Evolutionary conservation across 2,888 invertebrate genomes (phyloP), one percentile per base, ranked within the genome.

Genomic region (Oscheius sp.): DNA sequence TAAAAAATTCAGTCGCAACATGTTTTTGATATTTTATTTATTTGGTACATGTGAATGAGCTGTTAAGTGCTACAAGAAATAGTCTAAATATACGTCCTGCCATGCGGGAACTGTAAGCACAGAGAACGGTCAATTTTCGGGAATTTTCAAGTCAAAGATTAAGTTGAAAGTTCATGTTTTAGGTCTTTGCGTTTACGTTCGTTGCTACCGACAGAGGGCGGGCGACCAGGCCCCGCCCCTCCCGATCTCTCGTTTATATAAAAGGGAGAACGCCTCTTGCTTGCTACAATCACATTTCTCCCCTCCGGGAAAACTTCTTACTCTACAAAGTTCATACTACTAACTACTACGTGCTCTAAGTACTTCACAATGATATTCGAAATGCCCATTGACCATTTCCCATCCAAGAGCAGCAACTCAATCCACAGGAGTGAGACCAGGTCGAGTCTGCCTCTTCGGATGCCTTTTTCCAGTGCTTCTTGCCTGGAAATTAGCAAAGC

Each of bases 381-480:
- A 52, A 45, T 70, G 16, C 70, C 70, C 23, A 70, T 70, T 18
- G 70, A 70, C 27, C 70, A 70, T 59, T 70, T 70, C 70, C 70
- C 70, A 27, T 25, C 69, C 35, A 25, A 27, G 27, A 58, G 35
- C 35, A 12, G n/a, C 2, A 23, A 9, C 16, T 25, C 55, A 7
- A 45, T 61, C 61, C 9, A 16, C 25, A 7, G 43, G 21, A 18
- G 41, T n/a, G 43, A 61, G 23, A 18, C 9, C 23, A 35, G 61
- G 13, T 41, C 41, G 18, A 18, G 41, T 12, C 21, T 43, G 21
- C 21, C 21, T 21, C n/a, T 41, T 23, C 18, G 18, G 12, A 5
- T 61, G 12, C 61, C 61, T 23, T 61, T 61, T 43, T 43, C 61
- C 45, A 61, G 45, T 43, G 61, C 61, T 21, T 61, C 61, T 12